phyloP scores from a whole-genome alignment of 2,888 invertebrate species.

The Cryptus viduatorius region DNA sequence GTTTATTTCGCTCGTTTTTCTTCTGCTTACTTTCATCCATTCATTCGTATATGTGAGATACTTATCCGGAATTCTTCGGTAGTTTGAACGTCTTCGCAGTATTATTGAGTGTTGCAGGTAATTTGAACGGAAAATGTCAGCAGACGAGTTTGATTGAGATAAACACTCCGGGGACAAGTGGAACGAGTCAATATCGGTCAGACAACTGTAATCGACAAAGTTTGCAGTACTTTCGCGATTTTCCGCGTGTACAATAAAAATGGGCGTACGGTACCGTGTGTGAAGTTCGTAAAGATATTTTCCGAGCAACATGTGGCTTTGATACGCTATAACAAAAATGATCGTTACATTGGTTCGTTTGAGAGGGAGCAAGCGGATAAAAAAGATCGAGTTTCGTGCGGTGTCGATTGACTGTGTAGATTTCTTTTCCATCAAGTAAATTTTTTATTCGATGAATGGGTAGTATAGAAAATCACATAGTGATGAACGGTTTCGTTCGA shows the following conservation, averaged over 20 bases:
- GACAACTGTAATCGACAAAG: not conserved
- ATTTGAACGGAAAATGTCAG: not conserved
- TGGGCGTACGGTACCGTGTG: not conserved
- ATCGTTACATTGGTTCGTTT: not conserved
- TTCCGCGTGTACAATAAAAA: not conserved
- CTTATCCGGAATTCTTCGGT: not conserved
- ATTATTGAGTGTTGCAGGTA: not conserved
- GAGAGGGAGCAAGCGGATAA: not conserved
- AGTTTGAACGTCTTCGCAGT: not conserved
- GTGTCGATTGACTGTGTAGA: not conserved
- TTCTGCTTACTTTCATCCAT: not conserved
- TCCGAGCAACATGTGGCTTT: not conserved
- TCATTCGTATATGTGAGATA: not conserved
- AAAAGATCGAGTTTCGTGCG: not conserved
- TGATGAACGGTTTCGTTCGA: conserved; percentile 36
- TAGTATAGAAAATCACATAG: not conserved
- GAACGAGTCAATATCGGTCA: conserved; percentile 45
- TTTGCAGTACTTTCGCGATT: not conserved
- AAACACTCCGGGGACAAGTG: conserved; percentile 6
- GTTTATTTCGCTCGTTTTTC: not conserved
- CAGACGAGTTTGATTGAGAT: not conserved
- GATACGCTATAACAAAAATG: not conserved
- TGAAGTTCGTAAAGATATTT: not conserved
- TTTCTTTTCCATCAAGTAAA: not conserved
- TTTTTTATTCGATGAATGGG: conserved; percentile 16